phyloP scores from a whole-genome alignment of 1,140 invertebrate species.

The Delia radicum region DNA sequence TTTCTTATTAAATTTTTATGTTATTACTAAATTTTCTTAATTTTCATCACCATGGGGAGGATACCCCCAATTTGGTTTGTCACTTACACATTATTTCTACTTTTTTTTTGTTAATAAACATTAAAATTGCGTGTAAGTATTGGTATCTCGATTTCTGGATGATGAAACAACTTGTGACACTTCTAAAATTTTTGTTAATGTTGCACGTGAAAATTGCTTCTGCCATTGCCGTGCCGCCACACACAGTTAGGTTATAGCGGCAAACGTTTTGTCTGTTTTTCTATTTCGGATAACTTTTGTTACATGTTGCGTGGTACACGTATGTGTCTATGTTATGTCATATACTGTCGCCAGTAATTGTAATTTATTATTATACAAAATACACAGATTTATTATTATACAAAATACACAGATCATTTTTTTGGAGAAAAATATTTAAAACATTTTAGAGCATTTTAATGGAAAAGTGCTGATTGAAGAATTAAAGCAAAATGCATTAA shows the following conservation, averaged over 20 bases:
- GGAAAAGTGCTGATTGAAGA: too few relatives aligned
- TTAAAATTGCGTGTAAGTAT: not conserved
- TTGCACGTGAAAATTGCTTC: constrained; percentile 3
- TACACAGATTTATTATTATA: not conserved
- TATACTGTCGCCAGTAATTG: not conserved
- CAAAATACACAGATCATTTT: not conserved
- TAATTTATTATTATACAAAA: not conserved
- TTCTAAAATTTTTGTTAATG: not conserved
- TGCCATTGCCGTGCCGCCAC: not conserved
- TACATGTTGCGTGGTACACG: not conserved
- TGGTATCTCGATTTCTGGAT: not conserved
- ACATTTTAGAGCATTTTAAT: too few relatives aligned
- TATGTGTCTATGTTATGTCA: not conserved
- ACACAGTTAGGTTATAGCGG: not conserved
- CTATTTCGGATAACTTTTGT: not conserved
- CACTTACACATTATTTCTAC: not conserved
- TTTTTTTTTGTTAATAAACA: not conserved
- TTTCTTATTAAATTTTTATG: not conserved
- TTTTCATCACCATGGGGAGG: not conserved
- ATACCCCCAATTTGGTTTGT: not conserved
- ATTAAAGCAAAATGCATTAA: too few relatives aligned
- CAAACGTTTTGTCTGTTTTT: not conserved
- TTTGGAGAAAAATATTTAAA: not conserved
- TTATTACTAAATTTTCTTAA: not conserved
- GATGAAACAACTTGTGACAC: not conserved